Evolutionary conservation across 1,140 invertebrate genomes (phyloP), one percentile per base, ranked within the genome.

Genomic region (Calycopis cecrops): DNA sequence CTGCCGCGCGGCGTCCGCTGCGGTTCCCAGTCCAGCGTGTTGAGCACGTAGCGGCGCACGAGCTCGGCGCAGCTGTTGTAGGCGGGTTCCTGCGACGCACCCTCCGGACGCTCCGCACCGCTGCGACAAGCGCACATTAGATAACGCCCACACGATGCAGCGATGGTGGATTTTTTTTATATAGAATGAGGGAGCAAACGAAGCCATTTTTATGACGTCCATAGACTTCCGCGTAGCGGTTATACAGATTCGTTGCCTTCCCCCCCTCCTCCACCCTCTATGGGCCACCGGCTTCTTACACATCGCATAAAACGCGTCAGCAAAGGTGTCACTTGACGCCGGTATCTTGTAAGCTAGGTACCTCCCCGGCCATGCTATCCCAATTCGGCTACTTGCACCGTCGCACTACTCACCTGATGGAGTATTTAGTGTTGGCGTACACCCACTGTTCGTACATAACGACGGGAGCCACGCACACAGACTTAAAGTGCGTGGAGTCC

Each of bases 381-480:
- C n/a, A n/a, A n/a, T n/a, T n/a, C n/a, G n/a, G n/a, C 7, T n/a
- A 4, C 14, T 0, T 40, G 4, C 14, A 9, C 1, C 8, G 10
- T 17, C 7, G 60, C 14, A 4, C 14, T 40, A 12, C 71, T 77
- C 74, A 91, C 88, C 88, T 91, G 0, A 93, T 78, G 54, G 81
- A 76, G 67, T 92, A 93, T 38, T 89, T 87, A 3, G 88, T 85
- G 55, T 91, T 92, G 44, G 80, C 89, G 63, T 93, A 93, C 1
- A 76, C 88, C 91, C 91, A 93, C 7, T 85, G 84, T 62, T 90
- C 88, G 35, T 89, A 87, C 48, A 90, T 89, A 9, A 96, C 90
- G 3, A 95, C 92, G 4, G 94, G 94, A 88, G 96, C 95, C 9
- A 96, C 90, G 75, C 95, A 97, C 38, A 92, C 91, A 4, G 91